These are phyloP conservation scores for Ceratotherium simum DNA, from an alignment of 2,113 vertebrate genomes.

Conservation along the genomic window DNA sequence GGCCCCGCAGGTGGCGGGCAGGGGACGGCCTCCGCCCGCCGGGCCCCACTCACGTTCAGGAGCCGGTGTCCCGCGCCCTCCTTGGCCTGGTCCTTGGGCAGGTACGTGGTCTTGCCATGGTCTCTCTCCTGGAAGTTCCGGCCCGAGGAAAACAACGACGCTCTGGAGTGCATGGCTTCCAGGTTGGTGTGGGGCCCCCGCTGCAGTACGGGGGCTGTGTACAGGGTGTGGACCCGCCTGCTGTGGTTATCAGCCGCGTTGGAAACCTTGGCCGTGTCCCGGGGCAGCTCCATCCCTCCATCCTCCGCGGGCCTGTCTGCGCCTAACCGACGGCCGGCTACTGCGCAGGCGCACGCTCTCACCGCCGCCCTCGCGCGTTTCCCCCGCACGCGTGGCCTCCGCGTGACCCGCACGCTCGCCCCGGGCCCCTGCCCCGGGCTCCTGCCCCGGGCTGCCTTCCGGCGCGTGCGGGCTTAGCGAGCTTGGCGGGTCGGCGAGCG, in stretches of 20 bases:
- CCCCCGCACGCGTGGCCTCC: no score
- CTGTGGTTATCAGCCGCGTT: neutral
- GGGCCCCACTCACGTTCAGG: slow-evolving; percentile 38
- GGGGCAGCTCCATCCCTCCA: slow-evolving; percentile 8
- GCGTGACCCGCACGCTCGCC: fast-evolving
- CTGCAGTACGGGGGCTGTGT: fast-evolving
- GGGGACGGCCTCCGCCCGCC: neutral
- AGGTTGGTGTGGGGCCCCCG: fast-evolving
- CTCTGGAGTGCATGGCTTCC: fast-evolving
- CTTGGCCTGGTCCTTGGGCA: neutral
- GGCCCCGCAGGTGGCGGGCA: no score
- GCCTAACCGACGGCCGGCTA: slow-evolving; percentile 14
- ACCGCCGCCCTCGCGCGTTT: neutral
- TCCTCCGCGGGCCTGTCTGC: neutral
- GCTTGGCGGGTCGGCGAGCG: neutral
- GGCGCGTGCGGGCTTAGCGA: fast-evolving
- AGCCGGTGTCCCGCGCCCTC: neutral
- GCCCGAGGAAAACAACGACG: fast-evolving
- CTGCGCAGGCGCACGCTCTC: slow-evolving; percentile 45
- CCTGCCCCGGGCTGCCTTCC: fast-evolving
- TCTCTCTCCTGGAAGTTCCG: neutral
- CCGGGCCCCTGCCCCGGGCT: fast-evolving
- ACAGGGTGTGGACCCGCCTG: neutral
- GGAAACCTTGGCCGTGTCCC: neutral
- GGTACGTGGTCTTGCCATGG: fast-evolving